Evolutionary conservation across 2,113 vertebrate genomes (phyloP), one percentile per base, ranked within the genome.

Genomic region (Stictonetta naevosa): DNA sequence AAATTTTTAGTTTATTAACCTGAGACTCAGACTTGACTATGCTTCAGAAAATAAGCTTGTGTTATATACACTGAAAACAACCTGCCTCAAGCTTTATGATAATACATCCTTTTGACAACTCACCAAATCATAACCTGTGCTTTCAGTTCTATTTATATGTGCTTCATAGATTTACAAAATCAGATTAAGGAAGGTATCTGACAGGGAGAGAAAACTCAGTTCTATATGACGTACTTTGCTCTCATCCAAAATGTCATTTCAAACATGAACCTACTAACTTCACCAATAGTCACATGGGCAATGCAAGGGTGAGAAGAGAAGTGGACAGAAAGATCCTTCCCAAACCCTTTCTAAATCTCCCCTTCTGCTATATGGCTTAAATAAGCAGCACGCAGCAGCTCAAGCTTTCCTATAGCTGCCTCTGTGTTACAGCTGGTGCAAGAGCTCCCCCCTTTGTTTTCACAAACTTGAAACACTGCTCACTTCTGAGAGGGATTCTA

Each of bases 381-480:
- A 71, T 10, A n/a, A 69, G 59, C 25, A 84, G 52, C 20, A 46
- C 9, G 18, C 44, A 44, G 44, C 44, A 44, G 38, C 38, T 12
- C 44, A 80, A 67, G 33, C 11, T 50, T 55, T 71, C 29, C 73
- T 53, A 20, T 40, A 68, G 52, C 38, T 53, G 42, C 55, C 17
- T 84, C n/a, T n/a, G n/a, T 31, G 23, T 18, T 42, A 34, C 46
- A 87, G 72, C 6, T 36, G 59, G 68, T 5, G 76, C 60, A 90
- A 94, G 64, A 93, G 92, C 90, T 96, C 92, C 88, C 73, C 56
- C 7, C 10, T 46, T 67, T 60, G 90, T 67, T 72, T 93, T 34
- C 63, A 74, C 26, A 22, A 52, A 59, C 36, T 83, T 81, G 50
- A 86, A 92, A 25, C 40, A 46, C 25, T 29, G 16, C 31, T 92